Percentiles rank a stretch among this genome's conserved stretches.
Conservation (phyloP, 2,113 vertebrate species). For the Casuarius casuarius region DNA sequence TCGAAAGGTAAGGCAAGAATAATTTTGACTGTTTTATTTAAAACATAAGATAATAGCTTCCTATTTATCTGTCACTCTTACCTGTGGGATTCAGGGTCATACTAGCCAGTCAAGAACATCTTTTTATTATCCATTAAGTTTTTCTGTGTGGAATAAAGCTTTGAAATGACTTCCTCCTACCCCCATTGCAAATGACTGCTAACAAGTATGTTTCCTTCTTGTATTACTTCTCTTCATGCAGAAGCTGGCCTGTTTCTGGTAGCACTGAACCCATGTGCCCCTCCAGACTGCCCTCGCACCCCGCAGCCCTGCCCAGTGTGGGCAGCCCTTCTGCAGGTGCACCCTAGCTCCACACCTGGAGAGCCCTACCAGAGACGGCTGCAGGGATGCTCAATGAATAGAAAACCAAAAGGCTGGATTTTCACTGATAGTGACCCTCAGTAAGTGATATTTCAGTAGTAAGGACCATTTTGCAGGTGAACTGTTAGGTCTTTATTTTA, state of each 20-base stretch:
- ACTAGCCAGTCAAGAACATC: not conserved
- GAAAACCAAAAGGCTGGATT: not conserved
- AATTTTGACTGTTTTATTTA: not conserved
- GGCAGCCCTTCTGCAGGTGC: not conserved
- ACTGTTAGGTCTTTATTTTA: not conserved
- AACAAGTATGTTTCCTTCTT: not conserved
- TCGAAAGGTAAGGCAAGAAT: not conserved
- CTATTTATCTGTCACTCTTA: not conserved
- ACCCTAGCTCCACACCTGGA: not conserved
- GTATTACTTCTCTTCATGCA: not conserved
- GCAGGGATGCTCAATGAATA: not conserved
- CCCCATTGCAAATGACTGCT: not conserved
- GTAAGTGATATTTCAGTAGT: not conserved
- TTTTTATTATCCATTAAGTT: not conserved
- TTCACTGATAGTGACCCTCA: not conserved
- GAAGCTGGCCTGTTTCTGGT: not conserved
- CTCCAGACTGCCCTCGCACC: not conserved
- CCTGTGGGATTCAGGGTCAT: not conserved
- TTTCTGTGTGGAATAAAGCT: not conserved
- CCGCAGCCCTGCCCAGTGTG: not conserved
- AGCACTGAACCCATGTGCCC: not conserved
- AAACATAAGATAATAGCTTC: not conserved
- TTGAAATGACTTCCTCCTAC: not conserved
- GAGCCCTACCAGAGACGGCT: not conserved
- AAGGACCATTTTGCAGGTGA: not conserved